Percentiles rank a stretch among this genome's conserved stretches.
Conservation (phyloP, 2,888 invertebrate genomes). For the Troides aeacus region DNA sequence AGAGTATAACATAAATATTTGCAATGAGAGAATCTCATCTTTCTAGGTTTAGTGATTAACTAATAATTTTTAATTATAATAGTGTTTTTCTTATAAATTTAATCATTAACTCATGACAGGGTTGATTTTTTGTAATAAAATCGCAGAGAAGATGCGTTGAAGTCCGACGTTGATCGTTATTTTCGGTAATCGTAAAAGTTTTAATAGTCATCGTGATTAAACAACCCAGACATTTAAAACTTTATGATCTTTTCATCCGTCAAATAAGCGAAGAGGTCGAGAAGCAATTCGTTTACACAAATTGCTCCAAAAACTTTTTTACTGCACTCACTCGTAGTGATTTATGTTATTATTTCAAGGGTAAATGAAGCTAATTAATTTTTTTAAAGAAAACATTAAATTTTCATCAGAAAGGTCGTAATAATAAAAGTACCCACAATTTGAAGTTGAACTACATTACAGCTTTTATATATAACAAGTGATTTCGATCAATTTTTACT, state of each 20-base stretch:
- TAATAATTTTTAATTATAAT: not conserved
- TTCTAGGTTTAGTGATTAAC: not conserved
- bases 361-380: not conserved
- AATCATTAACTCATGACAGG: not conserved
- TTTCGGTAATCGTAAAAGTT: not conserved
- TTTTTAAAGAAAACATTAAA: not conserved
- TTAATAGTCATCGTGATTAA: not conserved
- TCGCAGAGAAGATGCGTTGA: not conserved
- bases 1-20: too few species aligned
- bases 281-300: constrained; percentile 5
- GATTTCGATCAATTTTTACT: too few species aligned
- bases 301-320: constrained; percentile 7
- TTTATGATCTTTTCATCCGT: not conserved
- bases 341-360: not conserved
- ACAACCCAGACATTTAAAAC: not conserved
- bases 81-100: not conserved
- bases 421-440: too few species aligned
- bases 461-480: too few species aligned
- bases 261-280: not conserved
- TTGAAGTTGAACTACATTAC: too few species aligned
- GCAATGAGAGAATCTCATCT: not conserved
- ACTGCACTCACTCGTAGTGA: constrained; percentile 10
- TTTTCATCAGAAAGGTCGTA: too few species aligned
- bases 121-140: not conserved
- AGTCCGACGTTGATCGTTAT: not conserved